Percentiles rank a stretch among this genome's conserved stretches.
Evolutionary conservation across 2,888 invertebrate species (phyloP).

Genomic region (Boloria selene): DNA sequence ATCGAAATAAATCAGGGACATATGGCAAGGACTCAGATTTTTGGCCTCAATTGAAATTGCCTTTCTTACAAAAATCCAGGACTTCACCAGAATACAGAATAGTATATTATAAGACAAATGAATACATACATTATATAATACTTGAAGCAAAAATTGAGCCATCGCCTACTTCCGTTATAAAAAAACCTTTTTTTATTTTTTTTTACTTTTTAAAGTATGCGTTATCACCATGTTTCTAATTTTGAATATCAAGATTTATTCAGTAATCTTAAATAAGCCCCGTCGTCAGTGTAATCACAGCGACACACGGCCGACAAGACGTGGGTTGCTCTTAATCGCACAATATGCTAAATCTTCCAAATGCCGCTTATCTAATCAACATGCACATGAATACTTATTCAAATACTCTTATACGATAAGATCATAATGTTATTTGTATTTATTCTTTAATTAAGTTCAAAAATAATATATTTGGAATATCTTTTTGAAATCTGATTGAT

Average conservation of each 20-base stretch:
- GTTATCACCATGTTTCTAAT: background rate
- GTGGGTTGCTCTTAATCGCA: slow-evolving; percentile 36
- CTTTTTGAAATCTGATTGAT: too few relatives aligned
- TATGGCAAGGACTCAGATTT: slow-evolving; percentile 11
- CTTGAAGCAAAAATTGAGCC: too few relatives aligned
- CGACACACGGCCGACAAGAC: slow-evolving; percentile 23
- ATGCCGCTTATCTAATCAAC: slow-evolving; percentile 9
- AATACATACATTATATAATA: too few relatives aligned
- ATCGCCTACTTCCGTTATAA: too few relatives aligned
- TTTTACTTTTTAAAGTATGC: too few relatives aligned
- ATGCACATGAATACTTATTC: background rate
- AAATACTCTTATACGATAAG: background rate
- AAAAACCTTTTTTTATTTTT: too few relatives aligned
- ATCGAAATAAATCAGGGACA: slow-evolving; percentile 24
- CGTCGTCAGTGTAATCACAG: slow-evolving; percentile 25
- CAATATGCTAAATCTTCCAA: slow-evolving; percentile 14
- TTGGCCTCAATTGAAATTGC: slow-evolving; percentile 12
- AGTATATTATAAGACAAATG: background rate
- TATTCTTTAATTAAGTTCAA: too few relatives aligned
- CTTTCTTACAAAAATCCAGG: background rate
- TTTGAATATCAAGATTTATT: slow-evolving; percentile 16
- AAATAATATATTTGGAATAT: too few relatives aligned
- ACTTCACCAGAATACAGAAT: background rate
- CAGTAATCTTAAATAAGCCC: background rate
- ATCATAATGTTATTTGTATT: background rate